A percentile compares a stretch with the other conserved stretches of the same genome.
phyloP scores from a whole-genome alignment of 2,888 invertebrate genomes.

The Aphidius colemani region DNA sequence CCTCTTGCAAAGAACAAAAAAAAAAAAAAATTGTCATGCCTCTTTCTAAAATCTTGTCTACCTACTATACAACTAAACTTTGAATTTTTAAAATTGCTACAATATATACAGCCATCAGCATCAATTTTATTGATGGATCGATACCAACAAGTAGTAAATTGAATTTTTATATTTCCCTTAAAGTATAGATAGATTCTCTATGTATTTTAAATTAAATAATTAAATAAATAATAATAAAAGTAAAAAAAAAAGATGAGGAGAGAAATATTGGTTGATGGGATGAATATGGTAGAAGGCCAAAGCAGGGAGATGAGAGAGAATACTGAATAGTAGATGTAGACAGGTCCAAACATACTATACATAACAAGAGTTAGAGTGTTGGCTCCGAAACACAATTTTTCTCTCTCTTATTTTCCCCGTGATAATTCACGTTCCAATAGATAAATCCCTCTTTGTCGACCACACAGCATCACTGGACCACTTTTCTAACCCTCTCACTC shows the following conservation, averaged over 20 bases:
- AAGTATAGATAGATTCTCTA: too few relatives aligned
- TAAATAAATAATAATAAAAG: background rate
- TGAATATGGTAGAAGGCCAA: constrained; percentile 9
- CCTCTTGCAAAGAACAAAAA: constrained; percentile 10
- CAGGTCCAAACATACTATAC: constrained; percentile 38
- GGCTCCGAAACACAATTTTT: constrained; percentile 20
- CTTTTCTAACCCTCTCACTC: constrained; percentile 31
- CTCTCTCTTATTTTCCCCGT: constrained; percentile 30
- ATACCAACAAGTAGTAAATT: too few relatives aligned
- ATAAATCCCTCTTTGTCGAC: constrained; percentile 54
- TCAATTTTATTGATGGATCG: too few relatives aligned
- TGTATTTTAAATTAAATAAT: background rate
- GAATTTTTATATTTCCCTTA: too few relatives aligned
- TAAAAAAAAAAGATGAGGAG: constrained; percentile 9
- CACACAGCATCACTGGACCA: constrained; percentile 43
- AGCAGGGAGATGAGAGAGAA: constrained; percentile 17
- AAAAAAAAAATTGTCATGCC: constrained; percentile 20
- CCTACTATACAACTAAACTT: too few relatives aligned
- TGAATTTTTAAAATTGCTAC: too few relatives aligned
- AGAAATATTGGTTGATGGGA: background rate
- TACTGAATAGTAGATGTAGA: constrained; percentile 37
- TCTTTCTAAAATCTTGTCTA: background rate
- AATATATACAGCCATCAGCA: too few relatives aligned
- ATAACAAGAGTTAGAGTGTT: constrained; percentile 38
- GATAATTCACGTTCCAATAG: constrained; percentile 49